Percentiles rank a stretch among this genome's conserved stretches.
These are phyloP conservation scores for Pseudomyrmex concolor DNA, from an alignment of 1,140 invertebrate genomes.

Conservation along the genomic window DNA sequence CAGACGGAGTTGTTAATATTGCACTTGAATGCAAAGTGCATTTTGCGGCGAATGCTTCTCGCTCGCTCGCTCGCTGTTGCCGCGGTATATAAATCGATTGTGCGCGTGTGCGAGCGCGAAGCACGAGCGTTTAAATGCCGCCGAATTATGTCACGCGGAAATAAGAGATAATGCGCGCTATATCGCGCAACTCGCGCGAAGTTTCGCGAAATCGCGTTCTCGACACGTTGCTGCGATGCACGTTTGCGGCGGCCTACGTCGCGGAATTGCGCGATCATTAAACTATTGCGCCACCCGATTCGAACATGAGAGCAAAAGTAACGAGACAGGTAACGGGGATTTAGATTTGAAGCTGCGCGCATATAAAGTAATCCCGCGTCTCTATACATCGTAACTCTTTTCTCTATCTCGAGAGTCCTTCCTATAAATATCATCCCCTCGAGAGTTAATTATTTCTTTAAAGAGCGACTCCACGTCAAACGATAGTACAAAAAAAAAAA, in stretches of 20 bases:
- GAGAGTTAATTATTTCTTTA: conserved; percentile 14
- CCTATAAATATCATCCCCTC: neutral
- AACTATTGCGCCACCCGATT: conserved; percentile 35
- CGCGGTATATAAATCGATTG: conserved; percentile 21
- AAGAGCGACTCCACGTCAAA: neutral
- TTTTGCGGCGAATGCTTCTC: conserved; percentile 16
- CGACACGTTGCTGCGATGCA: conserved; percentile 28
- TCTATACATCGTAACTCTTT: too few species aligned
- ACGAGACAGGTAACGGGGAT: conserved; percentile 23
- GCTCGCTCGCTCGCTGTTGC: neutral
- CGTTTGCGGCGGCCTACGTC: conserved; percentile 4
- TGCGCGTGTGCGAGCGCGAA: neutral
- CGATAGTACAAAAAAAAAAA: neutral
- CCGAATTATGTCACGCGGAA: conserved; percentile 55
- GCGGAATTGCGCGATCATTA: conserved; percentile 40
- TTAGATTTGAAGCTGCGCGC: neutral
- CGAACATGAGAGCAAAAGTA: conserved; percentile 35
- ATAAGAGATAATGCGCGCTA: conserved; percentile 47
- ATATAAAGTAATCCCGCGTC: too few species aligned
- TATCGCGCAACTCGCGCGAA: conserved; percentile 25
- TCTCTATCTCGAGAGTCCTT: too few species aligned
- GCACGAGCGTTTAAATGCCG: conserved; percentile 46
- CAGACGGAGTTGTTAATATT: conserved; percentile 18
- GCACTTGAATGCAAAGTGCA: conserved; percentile 7
- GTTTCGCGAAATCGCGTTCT: conserved; percentile 11